Base-by-base conservation (phyloP, 2,888 invertebrate genomes). In the Carabus problematicus region DNA sequence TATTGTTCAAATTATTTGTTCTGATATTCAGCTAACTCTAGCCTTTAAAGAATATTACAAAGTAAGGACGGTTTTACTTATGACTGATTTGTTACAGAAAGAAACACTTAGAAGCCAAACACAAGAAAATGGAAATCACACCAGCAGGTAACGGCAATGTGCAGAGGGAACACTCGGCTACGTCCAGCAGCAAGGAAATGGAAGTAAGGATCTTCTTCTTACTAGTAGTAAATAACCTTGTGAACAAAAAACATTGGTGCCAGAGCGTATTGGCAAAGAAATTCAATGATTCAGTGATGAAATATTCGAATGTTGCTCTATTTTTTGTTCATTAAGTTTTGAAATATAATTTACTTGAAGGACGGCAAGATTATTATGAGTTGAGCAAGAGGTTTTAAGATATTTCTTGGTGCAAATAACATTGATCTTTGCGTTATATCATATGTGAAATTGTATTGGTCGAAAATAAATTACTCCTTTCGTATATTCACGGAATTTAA, bases 101-200 rank as follows among this genome's bases (percentile, higher is more conserved):
- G 43, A 61, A 69, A 29, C 62, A 61, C 42, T 8, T 42, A 68
- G 45, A 61, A 61, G 16, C 16, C 16, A 55, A 6, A 55, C 7
- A 14, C 43, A 45, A 8, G 18, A 58, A 12, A 43, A 69, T 69
- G 69, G 69, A 69, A 55, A 8, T 69, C 11, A 56, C 69, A 12
- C 69, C 69, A 62, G 69, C 69, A 56, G 62, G 18, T 40, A 56
- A 40, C 41, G 55, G 55, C 39, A 54, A 69, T 12, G 40, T 69
- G 7, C 69, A 69, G 42, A 54, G 16, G 18, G 69, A 69, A 45
- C 69, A 69, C 7, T 69, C 69, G 8, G 61, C 69, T 14, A 62
- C 69, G 16, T 69, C 69, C 8, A 39, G 43, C 43, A 69, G 69
- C 41, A 39, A 8, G 1, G 43, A 52, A 62, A 47, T 43, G 29